Evolutionary conservation across 2,888 invertebrate genomes (phyloP).

Genomic region (Pyrrhia umbra): DNA sequence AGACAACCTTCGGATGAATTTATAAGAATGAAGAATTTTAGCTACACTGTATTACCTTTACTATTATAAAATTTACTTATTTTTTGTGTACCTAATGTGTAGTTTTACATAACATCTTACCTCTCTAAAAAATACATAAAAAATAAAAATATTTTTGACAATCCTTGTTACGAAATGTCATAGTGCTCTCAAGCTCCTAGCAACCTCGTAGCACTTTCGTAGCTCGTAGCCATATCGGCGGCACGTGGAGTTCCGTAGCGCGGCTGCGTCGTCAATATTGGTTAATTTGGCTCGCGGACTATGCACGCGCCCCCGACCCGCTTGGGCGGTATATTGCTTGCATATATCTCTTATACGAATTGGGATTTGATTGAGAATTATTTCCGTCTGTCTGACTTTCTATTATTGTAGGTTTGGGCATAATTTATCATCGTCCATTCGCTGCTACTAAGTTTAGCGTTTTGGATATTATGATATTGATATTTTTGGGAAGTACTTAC

Average conservation of each 20-base stretch:
- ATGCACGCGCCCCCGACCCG: constrained; percentile 44
- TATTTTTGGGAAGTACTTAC: no score
- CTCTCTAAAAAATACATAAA: no score
- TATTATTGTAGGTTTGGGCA: constrained; percentile 11
- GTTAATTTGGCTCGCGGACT: constrained; percentile 76
- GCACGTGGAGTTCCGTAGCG: constrained; percentile 66
- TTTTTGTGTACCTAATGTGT: no score
- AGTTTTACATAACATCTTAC: no score
- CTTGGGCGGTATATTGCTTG: constrained; percentile 35
- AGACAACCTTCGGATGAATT: no score
- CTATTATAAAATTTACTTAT: no score
- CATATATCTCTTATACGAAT: constrained; percentile 40
- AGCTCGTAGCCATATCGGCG: constrained; percentile 59
- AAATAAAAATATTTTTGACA: no score
- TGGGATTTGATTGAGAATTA: constrained; percentile 31
- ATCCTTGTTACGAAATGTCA: no score
- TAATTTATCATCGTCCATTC: not conserved
- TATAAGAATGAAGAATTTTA: no score
- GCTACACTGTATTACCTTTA: no score
- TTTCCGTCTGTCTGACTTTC: constrained; percentile 3
- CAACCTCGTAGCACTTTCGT: constrained; percentile 47
- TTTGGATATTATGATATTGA: no score
- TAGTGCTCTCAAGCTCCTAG: constrained; percentile 8
- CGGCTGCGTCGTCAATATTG: constrained; percentile 82
- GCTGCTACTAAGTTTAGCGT: no score